Evolutionary conservation across 2,113 vertebrate species (phyloP), one percentile per base, ranked within the genome.

Genomic region (Tenrec ecaudatus): DNA sequence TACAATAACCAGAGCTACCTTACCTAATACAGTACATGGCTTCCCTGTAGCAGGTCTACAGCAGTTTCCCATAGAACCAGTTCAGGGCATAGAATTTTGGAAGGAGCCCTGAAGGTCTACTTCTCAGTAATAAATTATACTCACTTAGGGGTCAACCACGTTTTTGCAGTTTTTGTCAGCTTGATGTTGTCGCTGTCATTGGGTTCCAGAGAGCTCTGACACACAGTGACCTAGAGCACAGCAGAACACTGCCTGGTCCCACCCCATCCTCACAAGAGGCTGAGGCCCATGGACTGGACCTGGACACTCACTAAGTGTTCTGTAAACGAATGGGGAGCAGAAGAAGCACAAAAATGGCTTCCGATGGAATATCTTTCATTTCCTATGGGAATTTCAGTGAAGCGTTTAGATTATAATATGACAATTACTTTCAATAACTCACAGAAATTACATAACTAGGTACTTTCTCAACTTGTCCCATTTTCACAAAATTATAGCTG

Each of bases 401-500:
- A 85, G 47, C 22, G 71, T 66, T 89, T 94, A 62, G 62, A 85
- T 95, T 69, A 91, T 79, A 29, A 87, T 6, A 66, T 5, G 25
- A 91, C 43, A 90, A 53, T 83, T 81, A 88, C 83, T 93, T 93
- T 83, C 71, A 88, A 82, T 86, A 58, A 82, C 43, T 89, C 93
- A n/a, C 6, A 82, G 88, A 90, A 92, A 81, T 95, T 92, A 86
- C 3, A 86, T 76, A 92, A 73, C 85, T 76, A 95, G 92, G 58
- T 79, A 80, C 75, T 91, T 92, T 91, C 91, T 29, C 71, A 87
- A 78, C 5, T 9, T 82, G 66, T 79, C 29, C 85, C 82, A 73
- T 86, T 96, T 95, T 94, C 88, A 83, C 36, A 91, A 92, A 93
- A 93, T 89, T 82, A 96, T 10, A 91, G 66, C 64, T 86, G 10